Evolutionary conservation across 1,140 invertebrate genomes (phyloP).

Genomic region (Drosophila nasuta): DNA sequence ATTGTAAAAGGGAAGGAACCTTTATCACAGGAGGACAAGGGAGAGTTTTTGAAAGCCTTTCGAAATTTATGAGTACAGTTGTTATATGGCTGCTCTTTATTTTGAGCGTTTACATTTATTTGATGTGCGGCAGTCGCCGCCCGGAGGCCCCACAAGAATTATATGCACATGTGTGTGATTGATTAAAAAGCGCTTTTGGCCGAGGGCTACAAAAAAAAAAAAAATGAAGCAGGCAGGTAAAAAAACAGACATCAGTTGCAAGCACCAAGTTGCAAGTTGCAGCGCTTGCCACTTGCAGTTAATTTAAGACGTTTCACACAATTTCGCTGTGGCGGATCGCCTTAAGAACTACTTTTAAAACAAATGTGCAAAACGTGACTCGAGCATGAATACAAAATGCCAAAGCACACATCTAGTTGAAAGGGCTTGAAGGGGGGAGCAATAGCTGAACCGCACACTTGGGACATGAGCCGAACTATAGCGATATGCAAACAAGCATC

Average conservation of each 20-base stretch:
- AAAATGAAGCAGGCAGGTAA: not conserved
- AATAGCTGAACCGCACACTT: conserved; percentile 59
- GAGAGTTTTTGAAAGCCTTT: conserved; percentile 26
- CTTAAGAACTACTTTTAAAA: conserved; percentile 79
- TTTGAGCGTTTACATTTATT: conserved; percentile 12
- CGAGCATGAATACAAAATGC: conserved; percentile 77
- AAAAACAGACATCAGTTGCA: conserved; percentile 9
- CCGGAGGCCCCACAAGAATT: conserved; percentile 14
- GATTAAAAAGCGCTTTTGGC: conserved; percentile 44
- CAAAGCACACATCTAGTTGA: conserved; percentile 55
- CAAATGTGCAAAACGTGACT: conserved; percentile 82
- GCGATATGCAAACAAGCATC: conserved; percentile 70
- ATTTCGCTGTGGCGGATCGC: conserved; percentile 51
- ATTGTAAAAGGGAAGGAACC: conserved; percentile 15
- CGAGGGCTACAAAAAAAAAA: conserved; percentile 1
- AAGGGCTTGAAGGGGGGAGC: conserved; percentile 33
- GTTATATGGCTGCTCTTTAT: not conserved
- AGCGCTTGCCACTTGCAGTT: conserved; percentile 60
- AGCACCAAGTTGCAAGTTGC: conserved; percentile 23
- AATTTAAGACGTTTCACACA: conserved; percentile 76
- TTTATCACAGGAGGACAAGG: conserved; percentile 23
- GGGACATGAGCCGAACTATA: conserved; percentile 68
- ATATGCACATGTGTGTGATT: conserved; percentile 50
- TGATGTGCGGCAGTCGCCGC: conserved; percentile 26
- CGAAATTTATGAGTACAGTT: conserved; percentile 40